Evolutionary conservation across 2,888 invertebrate species (phyloP), one percentile per base, ranked within the genome.

Genomic region (Invenusta paracnida): DNA sequence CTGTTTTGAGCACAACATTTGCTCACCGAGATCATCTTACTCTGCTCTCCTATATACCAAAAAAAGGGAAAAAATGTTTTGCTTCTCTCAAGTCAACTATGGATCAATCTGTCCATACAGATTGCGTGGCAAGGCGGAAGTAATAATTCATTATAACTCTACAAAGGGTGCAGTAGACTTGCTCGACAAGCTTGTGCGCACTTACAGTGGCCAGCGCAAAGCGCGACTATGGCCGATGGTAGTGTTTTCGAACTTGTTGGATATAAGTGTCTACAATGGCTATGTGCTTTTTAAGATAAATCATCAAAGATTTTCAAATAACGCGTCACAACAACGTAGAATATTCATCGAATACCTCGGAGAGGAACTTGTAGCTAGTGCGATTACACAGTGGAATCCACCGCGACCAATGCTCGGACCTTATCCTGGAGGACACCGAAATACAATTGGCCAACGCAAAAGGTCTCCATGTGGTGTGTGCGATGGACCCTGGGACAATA

Each of bases 11-110:
- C 29, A 82, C 82, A 82, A 82, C 82, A 30, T 82, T 82, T 82
- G 82, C 82, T 82, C 82, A 82, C 11, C 82, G 82, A 82, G 31
- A 82, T 82, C 82, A 82, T 23, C 82, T 82, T 29, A 82, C 23
- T n/a, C 31, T 82, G 29, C 30, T 30, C 5, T 82, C 82, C 5
- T 82, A 29, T 82, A 82, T 82, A 29, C 82, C 82, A 82, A 82
- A 82, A 30, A 29, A 30, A 29, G 82, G 82, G 23, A 28, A 28
- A n/a, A 30, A 82, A 82, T 30, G 82, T 82, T 17, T 29, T 82
- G 29, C 82, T 82, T 29, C 82, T 82, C 30, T 82, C 28, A 82
- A 82, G 82, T 30, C 82, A 82, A 82, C 82, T 30, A 82, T 82
- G 30, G 30, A 82, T 82, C 82, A 82, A 82, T 29, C 17, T 29